These are phyloP conservation scores for Pseudochromis fuscus DNA, from an alignment of 2,797 vertebrate species.

Conservation along the genomic window DNA sequence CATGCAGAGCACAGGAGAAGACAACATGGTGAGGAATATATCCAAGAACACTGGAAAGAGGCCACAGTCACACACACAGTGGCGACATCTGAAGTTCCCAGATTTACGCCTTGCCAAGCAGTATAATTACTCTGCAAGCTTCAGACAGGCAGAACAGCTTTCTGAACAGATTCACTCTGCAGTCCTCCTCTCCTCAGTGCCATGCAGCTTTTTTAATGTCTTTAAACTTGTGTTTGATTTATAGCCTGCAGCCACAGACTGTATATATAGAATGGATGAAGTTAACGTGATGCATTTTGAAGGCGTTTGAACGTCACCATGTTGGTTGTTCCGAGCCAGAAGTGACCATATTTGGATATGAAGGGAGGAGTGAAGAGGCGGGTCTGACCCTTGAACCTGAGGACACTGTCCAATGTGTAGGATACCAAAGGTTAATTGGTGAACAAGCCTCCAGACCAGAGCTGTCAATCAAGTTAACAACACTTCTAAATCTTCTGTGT, in stretches of 20 bases:
- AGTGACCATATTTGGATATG: no score
- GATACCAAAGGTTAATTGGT: no score
- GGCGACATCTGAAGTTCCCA: constrained; percentile 37
- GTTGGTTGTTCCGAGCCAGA: no score
- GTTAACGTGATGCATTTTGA: no score
- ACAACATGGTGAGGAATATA: constrained; percentile 63
- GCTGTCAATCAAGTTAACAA: no score
- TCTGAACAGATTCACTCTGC: neutral
- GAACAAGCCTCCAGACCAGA: no score
- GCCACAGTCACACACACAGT: constrained; percentile 47
- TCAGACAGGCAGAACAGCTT: constrained; percentile 5
- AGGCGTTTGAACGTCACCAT: no score
- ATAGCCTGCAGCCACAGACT: neutral
- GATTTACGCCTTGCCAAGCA: constrained; percentile 24
- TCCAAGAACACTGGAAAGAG: constrained; percentile 62
- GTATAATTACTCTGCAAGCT: constrained; percentile 15
- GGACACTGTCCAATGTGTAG: no score
- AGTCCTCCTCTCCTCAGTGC: neutral
- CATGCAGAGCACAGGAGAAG: constrained; percentile 51
- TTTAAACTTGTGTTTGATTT: neutral
- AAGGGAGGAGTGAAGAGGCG: no score
- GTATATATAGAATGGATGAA: no score
- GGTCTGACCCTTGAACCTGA: no score
- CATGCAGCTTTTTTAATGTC: neutral
- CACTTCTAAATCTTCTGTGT: no score